Evolutionary conservation across 2,797 vertebrate genomes (phyloP), one percentile per base, ranked within the genome.

Genomic region (Oceanodroma leucorhoa): DNA sequence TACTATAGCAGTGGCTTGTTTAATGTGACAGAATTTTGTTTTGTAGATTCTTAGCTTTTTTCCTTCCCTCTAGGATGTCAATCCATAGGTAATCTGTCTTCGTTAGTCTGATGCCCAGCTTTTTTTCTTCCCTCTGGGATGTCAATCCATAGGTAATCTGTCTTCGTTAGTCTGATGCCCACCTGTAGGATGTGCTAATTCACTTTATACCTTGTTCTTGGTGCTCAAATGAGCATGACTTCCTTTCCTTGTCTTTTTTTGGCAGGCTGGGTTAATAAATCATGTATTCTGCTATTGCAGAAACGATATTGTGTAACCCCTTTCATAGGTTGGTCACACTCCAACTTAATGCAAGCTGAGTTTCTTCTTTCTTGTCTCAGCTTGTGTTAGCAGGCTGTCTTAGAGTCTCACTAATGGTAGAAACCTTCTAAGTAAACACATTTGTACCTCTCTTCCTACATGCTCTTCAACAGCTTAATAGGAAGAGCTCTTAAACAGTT

Each of bases 301-400:
- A 70, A 77, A 43, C 1, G 2, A 4, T 53, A 45, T 55, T 85
- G 48, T 53, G 34, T 43, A 87, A 88, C 70, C 7, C 17, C 8
- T 85, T 87, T 64, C 19, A 5, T 57, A 48, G 71, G 9, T 55
- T 77, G 36, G 36, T 95, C 51, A 45, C 14, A 21, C 5, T 78
- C 12, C 26, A 81, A 11, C n/a, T 75, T 64, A 75, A 79, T 34
- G 13, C 34, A 54, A 53, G 50, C 17, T 70, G 53, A 88, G 71
- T 61, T 79, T 84, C n/a, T 57, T 61, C 36, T 41, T 81, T 83
- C 84, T 89, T 94, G 91, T 77, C 87, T 92, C n/a, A 14, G 2
- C 76, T 82, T 79, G 36, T 80, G 5, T 73, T 72, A 80, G 41
- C 29, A 82, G 19, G 3, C 29, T 85, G 51, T 58, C 41, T 55